Conservation (phyloP, 2,888 invertebrate genomes). For the Spodoptera littoralis region DNA sequence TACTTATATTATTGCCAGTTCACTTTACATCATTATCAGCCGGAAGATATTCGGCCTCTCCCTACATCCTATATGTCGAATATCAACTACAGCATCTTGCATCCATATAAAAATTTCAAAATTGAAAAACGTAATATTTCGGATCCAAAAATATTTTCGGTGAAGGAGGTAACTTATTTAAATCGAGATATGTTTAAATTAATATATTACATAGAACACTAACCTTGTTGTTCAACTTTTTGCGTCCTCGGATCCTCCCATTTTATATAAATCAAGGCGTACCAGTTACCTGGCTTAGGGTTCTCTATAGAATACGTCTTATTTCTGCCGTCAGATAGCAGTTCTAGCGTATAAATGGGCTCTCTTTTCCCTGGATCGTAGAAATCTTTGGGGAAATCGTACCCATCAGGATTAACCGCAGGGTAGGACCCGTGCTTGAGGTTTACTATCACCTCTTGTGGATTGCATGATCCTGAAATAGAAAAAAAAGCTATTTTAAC, state of each 20-base stretch:
- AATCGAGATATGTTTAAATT: too few relatives aligned
- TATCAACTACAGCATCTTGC: too few relatives aligned
- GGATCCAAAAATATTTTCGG: too few relatives aligned
- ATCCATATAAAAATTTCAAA: too few relatives aligned
- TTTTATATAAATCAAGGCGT: constrained; percentile 93
- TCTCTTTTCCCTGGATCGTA: constrained; percentile 84
- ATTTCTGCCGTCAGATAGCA: constrained; percentile 90
- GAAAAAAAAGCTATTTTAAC: constrained; percentile 3
- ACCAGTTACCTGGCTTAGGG: constrained; percentile 94
- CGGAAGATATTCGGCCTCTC: too few relatives aligned
- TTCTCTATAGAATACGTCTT: constrained; percentile 89
- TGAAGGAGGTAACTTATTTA: too few relatives aligned
- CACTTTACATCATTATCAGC: too few relatives aligned
- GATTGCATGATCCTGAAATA: constrained; percentile 88
- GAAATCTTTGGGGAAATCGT: constrained; percentile 92
- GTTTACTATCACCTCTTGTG: constrained; percentile 91
- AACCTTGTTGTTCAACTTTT: constrained; percentile 93
- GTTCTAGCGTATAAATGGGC: constrained; percentile 86
- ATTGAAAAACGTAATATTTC: too few relatives aligned
- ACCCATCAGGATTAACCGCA: constrained; percentile 94
- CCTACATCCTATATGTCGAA: too few relatives aligned
- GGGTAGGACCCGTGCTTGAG: constrained; percentile 95
- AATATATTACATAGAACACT: constrained; percentile 70
- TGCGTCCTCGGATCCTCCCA: constrained; percentile 93
- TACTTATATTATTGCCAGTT: too few relatives aligned